phyloP scores from a whole-genome alignment of 2,888 invertebrate species.

The Acrocyrtus sp. region DNA sequence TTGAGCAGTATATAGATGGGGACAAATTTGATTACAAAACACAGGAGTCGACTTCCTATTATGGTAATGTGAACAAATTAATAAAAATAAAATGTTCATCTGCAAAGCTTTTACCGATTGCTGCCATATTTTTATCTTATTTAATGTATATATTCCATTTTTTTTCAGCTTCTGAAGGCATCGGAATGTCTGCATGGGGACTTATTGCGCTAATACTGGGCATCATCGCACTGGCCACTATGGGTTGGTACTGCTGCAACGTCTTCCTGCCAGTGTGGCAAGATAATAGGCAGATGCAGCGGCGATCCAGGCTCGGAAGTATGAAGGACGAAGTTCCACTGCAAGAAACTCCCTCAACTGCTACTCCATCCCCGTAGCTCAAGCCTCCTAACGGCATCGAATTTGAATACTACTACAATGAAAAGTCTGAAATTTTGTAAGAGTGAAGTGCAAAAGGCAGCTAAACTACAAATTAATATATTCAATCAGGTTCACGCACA shows the following conservation, averaged over 20 bases:
- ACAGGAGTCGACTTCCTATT: conserved; percentile 43
- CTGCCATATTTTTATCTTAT: too few relatives aligned
- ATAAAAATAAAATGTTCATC: too few relatives aligned
- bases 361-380: conserved; percentile 61
- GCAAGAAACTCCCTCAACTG: conserved; percentile 59
- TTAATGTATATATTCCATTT: not conserved
- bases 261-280: conserved; percentile 58
- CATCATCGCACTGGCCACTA: conserved; percentile 50
- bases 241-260: conserved; percentile 59
- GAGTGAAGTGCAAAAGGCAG: not conserved
- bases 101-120: too few relatives aligned
- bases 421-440: not conserved
- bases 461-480: not conserved
- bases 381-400: conserved; percentile 40
- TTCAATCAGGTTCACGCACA: too few relatives aligned
- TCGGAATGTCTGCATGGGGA: conserved; percentile 59
- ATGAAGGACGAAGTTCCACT: conserved; percentile 53
- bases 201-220: conserved; percentile 54
- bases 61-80: conserved; percentile 30
- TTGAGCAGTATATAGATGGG: conserved; percentile 11
- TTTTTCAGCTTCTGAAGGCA: conserved; percentile 54
- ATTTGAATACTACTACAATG: not conserved
- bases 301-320: conserved; percentile 10
- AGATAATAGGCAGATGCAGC: conserved; percentile 45
- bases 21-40: conserved; percentile 30